phyloP scores from a whole-genome alignment of 2,797 vertebrate species.

The Merluccius polli region DNA sequence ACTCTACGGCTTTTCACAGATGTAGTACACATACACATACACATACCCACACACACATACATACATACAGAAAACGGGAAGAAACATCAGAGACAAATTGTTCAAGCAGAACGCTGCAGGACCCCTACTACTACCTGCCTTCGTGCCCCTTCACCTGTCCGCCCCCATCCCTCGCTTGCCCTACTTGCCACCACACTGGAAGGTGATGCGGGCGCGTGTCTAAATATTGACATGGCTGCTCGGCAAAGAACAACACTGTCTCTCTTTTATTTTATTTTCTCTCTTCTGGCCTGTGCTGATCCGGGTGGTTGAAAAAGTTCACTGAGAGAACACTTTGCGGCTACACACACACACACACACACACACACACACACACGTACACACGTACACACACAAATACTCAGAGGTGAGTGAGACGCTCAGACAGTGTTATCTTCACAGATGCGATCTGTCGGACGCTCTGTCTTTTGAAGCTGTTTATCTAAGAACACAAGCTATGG shows the following conservation, averaged over 20 bases:
- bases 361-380: too few species aligned
- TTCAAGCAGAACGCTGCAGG: constrained; percentile 24
- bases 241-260: constrained; percentile 37
- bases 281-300: constrained; percentile 35
- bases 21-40: neutral
- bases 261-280: constrained; percentile 16
- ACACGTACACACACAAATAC: neutral
- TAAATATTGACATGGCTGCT: constrained; percentile 49
- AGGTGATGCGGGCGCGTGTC: constrained; percentile 37
- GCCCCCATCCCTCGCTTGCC: neutral
- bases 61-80: neutral
- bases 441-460: constrained; percentile 32
- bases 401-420: neutral
- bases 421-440: constrained; percentile 20
- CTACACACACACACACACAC: neutral
- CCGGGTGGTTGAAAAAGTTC: constrained; percentile 42
- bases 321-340: constrained; percentile 42
- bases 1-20: constrained; percentile 19
- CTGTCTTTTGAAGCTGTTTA: constrained; percentile 38
- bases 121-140: constrained; percentile 8
- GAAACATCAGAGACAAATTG: constrained; percentile 8
- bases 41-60: constrained; percentile 11
- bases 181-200: constrained; percentile 15
- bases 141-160: neutral
- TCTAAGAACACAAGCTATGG: constrained; percentile 29